Conservation (phyloP, 2,113 vertebrate species). For the Barbus barbus region DNA sequence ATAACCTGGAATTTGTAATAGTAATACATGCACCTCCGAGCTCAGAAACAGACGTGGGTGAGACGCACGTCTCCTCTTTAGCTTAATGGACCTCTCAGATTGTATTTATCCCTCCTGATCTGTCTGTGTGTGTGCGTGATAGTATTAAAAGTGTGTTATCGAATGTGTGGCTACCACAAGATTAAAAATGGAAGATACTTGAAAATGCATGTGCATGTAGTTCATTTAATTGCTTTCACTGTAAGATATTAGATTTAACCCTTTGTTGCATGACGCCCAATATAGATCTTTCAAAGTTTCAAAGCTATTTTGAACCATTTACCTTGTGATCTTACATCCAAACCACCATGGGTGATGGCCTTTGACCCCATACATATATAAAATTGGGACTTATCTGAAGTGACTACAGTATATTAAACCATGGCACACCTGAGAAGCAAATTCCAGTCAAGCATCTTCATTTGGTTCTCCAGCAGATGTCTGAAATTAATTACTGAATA, state of each 20-base stretch:
- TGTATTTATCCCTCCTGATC: slow-evolving; percentile 39
- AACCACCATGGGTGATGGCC: background rate
- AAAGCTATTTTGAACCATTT: background rate
- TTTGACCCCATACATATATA: background rate
- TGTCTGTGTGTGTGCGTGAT: slow-evolving; percentile 1
- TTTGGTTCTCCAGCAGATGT: background rate
- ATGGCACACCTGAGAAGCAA: background rate
- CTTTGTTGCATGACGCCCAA: background rate
- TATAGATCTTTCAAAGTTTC: background rate
- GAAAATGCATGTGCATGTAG: background rate
- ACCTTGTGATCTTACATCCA: background rate
- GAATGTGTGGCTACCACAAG: background rate
- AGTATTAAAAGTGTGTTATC: background rate
- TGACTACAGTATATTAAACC: background rate
- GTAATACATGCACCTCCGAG: background rate
- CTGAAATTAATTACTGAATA: background rate
- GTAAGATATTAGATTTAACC: background rate
- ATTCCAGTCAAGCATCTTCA: background rate
- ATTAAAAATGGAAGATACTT: slow-evolving; percentile 32
- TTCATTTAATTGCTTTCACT: background rate
- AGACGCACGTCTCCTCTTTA: slow-evolving; percentile 32
- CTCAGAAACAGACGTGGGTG: background rate
- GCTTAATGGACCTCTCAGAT: slow-evolving; percentile 52
- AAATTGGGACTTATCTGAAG: background rate
- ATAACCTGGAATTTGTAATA: slow-evolving; percentile 30